Evolutionary conservation across 1,140 invertebrate species (phyloP), one percentile per base, ranked within the genome.

Genomic region (Cepaea nemoralis): DNA sequence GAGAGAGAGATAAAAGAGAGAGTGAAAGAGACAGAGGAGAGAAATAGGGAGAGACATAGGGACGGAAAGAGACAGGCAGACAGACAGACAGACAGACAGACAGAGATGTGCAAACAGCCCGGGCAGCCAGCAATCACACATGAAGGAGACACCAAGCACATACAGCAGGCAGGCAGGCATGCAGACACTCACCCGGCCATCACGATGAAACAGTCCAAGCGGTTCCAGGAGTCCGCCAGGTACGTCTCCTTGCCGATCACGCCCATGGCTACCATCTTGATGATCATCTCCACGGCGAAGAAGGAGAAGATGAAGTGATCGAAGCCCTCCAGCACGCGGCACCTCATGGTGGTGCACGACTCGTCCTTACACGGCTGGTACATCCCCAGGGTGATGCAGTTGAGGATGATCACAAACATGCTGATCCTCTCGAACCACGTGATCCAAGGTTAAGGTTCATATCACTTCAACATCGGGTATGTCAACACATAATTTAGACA

Each of bases 221-320:
- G 94, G 92, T 99, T 99, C 98, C 93, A 99, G 0, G 97, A 97
- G 90, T 99, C 98, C 0, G 97, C 97, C 83, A 99, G 93, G 91
- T 99, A 99, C 0, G 97, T 96, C 40, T 96, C 95, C 90, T 96
- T 96, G 31, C 98, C 98, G 86, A 95, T 96, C 70, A 99, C 94
- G n/a, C 98, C 98, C 97, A 99, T 99, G 24, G 98, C 98, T 31
- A 98, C 94, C 94, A 99, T 98, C 93, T 99, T 99, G 90, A 99
- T 96, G 75, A 95, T 94, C 98, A 93, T 93, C 89, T 93, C 93
- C n/a, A 92, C 89, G 19, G 97, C 94, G 93, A 99, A 99, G 93
- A 99, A 99, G 78, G 94, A 96, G 92, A 99, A 99, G 91, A 99
- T 99, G 87, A 98, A 95, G 92, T 99, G 97, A 91, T 99, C 98